Percentiles rank a stretch among this genome's conserved stretches.
Evolutionary conservation across 2,888 invertebrate species (phyloP).

Genomic region (Ectropis crepuscularia): DNA sequence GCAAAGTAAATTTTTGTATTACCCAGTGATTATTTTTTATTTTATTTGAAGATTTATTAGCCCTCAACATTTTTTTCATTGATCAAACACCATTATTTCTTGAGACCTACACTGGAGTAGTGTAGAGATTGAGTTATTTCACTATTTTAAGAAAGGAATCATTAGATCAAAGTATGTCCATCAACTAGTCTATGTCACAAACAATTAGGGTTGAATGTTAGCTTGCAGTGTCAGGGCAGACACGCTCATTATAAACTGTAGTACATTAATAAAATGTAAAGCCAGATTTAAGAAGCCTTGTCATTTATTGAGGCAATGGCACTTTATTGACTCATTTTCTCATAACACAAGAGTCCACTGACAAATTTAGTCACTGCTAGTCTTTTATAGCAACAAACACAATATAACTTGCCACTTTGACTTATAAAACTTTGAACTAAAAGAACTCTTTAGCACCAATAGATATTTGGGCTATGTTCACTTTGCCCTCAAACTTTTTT

Average conservation of each 20-base stretch:
- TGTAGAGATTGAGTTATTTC: too few relatives aligned
- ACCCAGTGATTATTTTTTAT: too few relatives aligned
- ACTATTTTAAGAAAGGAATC: too few relatives aligned
- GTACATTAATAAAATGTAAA: constrained; percentile 1
- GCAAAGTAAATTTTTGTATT: too few relatives aligned
- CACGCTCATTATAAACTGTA: neutral
- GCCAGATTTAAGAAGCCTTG: constrained; percentile 5
- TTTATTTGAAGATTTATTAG: too few relatives aligned
- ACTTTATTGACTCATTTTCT: constrained; percentile 9
- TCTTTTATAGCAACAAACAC: constrained; percentile 3
- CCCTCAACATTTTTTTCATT: too few relatives aligned
- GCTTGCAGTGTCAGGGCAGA: too few relatives aligned
- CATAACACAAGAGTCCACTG: neutral
- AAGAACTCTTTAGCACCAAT: constrained; percentile 1
- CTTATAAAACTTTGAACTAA: neutral
- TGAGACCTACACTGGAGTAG: too few relatives aligned
- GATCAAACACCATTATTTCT: too few relatives aligned
- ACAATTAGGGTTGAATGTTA: too few relatives aligned
- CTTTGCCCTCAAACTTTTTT: neutral
- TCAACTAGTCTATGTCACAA: too few relatives aligned
- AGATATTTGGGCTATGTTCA: neutral
- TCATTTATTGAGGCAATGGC: constrained; percentile 2
- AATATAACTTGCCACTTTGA: constrained; percentile 1
- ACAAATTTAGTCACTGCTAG: constrained; percentile 6
- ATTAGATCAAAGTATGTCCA: too few relatives aligned